Percentiles rank a stretch among this genome's conserved stretches.
Evolutionary conservation across 1,140 invertebrate species (phyloP).

Genomic region (Brachionus paranguensis): DNA sequence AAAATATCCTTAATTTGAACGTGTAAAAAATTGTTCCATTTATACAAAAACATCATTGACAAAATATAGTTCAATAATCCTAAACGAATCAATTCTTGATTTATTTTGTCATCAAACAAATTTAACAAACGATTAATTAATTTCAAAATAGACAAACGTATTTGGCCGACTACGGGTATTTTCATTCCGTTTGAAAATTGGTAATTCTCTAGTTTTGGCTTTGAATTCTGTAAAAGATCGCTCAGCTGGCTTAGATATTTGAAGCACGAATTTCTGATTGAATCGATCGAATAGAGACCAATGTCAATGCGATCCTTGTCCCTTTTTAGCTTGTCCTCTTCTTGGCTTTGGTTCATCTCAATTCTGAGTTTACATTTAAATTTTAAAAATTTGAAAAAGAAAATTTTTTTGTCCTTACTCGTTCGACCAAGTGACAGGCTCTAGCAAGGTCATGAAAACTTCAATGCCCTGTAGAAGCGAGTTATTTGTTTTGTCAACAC

Average conservation of each 20-base stretch:
- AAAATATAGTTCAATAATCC: background rate
- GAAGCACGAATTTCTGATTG: background rate
- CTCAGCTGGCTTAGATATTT: background rate
- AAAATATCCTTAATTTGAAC: conserved; percentile 10
- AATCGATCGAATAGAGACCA: background rate
- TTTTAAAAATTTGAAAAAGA: background rate
- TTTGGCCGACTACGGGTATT: background rate
- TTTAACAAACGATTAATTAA: background rate
- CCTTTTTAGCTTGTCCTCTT: conserved; percentile 1
- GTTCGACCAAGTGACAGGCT: conserved; percentile 5
- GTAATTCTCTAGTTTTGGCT: background rate
- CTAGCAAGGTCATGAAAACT: background rate
- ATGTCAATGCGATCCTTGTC: background rate
- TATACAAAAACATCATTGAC: conserved; percentile 12
- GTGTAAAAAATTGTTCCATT: conserved; percentile 40
- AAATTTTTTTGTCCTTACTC: background rate
- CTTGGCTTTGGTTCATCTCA: background rate
- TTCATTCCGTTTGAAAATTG: background rate
- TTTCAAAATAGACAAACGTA: background rate
- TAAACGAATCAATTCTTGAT: background rate
- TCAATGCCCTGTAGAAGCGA: background rate
- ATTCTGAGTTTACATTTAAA: background rate
- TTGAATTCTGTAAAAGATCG: background rate
- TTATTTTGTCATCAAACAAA: background rate
- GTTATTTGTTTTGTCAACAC: background rate